Percentiles rank a stretch among this genome's conserved stretches.
Conservation (phyloP, 2,797 vertebrate species). For the Typhlichthys subterraneus region DNA sequence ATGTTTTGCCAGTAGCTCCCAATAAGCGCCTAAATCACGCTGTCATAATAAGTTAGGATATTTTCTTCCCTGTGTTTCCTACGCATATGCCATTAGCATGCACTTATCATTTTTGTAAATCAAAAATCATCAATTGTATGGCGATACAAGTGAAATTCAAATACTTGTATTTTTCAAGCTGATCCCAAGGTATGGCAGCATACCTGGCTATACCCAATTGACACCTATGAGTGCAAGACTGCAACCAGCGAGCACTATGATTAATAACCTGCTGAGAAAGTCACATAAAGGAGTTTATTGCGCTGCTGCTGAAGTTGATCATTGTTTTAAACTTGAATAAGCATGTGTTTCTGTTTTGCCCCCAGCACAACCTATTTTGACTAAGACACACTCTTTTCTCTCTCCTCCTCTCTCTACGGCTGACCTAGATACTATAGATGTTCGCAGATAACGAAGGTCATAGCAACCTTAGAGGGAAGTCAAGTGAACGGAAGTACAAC, state of each 20-base stretch:
- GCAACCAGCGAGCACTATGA: constrained; percentile 33
- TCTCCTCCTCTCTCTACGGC: not conserved
- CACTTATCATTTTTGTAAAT: no score
- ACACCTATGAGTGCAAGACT: constrained; percentile 5
- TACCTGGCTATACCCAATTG: no score
- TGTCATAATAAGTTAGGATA: no score
- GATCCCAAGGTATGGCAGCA: no score
- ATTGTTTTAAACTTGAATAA: constrained; percentile 27
- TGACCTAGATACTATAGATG: constrained; percentile 1
- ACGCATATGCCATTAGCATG: no score
- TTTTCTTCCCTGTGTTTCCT: no score
- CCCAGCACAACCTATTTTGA: not conserved
- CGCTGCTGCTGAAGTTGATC: constrained; percentile 52
- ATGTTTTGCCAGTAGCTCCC: no score
- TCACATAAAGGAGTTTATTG: constrained; percentile 68
- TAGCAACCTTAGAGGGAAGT: constrained; percentile 50
- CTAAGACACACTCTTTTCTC: not conserved
- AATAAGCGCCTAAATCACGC: no score
- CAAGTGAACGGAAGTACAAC: constrained; percentile 38
- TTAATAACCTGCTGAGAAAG: constrained; percentile 61
- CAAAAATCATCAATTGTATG: no score
- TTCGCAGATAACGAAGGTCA: constrained; percentile 43
- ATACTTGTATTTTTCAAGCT: no score
- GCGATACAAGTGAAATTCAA: no score
- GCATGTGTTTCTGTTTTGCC: not conserved